phyloP scores from a whole-genome alignment of 2,797 vertebrate genomes.

The Euthynnus affinis region DNA sequence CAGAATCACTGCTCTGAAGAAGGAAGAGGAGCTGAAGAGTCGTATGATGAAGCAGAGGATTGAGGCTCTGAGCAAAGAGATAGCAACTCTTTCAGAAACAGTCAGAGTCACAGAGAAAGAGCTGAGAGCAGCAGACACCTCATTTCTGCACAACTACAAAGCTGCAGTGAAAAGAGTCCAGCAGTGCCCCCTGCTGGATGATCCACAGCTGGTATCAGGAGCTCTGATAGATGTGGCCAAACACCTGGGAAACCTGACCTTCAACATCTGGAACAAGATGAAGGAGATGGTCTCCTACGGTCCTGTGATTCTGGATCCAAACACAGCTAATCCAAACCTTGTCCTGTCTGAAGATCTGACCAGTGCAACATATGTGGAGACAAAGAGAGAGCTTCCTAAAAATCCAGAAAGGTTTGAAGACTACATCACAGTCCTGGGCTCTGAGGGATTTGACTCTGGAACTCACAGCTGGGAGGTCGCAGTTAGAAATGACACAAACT shows the following conservation, averaged over 20 bases:
- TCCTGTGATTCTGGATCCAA: constrained; percentile 60
- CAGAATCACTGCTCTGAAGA: constrained; percentile 23
- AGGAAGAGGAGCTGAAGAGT: constrained; percentile 35
- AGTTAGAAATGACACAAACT: constrained; percentile 9
- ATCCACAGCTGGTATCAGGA: constrained; percentile 4
- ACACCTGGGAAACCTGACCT: constrained; percentile 52
- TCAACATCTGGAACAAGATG: constrained; percentile 51
- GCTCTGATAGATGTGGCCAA: constrained; percentile 35
- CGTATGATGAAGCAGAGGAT: not conserved
- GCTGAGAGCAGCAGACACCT: constrained; percentile 1
- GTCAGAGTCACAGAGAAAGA: constrained; percentile 18
- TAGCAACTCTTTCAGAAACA: constrained; percentile 10
- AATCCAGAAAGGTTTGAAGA: constrained; percentile 53
- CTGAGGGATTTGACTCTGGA: constrained; percentile 34
- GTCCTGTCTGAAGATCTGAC: constrained; percentile 32
- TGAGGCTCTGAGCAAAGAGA: constrained; percentile 1
- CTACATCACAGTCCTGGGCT: constrained; percentile 15
- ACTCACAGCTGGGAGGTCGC: constrained; percentile 38
- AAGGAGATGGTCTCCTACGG: constrained; percentile 28
- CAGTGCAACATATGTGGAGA: not conserved
- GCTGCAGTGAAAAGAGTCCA: constrained; percentile 3
- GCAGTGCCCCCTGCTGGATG: not conserved
- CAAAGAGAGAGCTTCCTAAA: not conserved
- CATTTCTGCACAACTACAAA: constrained; percentile 32
- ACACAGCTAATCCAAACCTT: constrained; percentile 24